Conservation (phyloP, 2,113 vertebrate genomes). For the Crotalus horridus region DNA sequence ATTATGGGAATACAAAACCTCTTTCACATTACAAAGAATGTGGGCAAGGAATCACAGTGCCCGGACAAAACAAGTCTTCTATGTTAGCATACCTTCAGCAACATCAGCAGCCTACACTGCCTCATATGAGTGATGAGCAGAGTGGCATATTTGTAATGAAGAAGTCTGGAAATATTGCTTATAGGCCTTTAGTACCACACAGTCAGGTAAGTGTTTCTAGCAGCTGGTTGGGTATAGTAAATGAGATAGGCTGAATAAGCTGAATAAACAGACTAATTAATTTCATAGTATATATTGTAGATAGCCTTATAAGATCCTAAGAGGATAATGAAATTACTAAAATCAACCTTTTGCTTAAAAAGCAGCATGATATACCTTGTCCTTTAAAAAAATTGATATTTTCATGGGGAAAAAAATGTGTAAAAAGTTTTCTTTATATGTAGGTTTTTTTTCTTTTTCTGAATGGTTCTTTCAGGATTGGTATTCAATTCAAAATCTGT, state of each 20-base stretch:
- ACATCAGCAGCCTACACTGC: slow-evolving; percentile 68
- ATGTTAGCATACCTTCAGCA: slow-evolving; percentile 81
- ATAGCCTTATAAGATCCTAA: neutral
- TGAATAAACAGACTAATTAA: neutral
- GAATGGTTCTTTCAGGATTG: neutral
- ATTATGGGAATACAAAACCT: slow-evolving; percentile 93
- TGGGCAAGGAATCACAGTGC: slow-evolving; percentile 66
- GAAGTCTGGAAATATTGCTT: slow-evolving; percentile 78
- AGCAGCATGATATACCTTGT: neutral
- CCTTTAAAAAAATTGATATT: neutral
- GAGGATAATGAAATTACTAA: neutral
- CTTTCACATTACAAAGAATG: slow-evolving; percentile 91
- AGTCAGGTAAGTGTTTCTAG: slow-evolving; percentile 75
- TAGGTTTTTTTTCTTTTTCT: neutral
- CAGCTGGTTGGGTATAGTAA: slow-evolving; percentile 2
- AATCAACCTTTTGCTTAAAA: neutral
- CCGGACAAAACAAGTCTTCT: slow-evolving; percentile 77
- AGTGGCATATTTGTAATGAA: slow-evolving; percentile 78
- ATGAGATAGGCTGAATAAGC: neutral
- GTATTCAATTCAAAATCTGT: neutral
- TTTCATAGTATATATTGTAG: rapidly evolving
- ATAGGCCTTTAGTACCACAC: slow-evolving; percentile 77
- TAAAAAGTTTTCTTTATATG: neutral
- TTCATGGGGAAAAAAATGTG: neutral
- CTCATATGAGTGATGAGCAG: slow-evolving; percentile 71